A percentile compares a stretch with the other conserved stretches of the same genome.
These are phyloP conservation scores for Chloroclystis v-ata DNA, from an alignment of 2,888 invertebrate species.

Conservation along the genomic window DNA sequence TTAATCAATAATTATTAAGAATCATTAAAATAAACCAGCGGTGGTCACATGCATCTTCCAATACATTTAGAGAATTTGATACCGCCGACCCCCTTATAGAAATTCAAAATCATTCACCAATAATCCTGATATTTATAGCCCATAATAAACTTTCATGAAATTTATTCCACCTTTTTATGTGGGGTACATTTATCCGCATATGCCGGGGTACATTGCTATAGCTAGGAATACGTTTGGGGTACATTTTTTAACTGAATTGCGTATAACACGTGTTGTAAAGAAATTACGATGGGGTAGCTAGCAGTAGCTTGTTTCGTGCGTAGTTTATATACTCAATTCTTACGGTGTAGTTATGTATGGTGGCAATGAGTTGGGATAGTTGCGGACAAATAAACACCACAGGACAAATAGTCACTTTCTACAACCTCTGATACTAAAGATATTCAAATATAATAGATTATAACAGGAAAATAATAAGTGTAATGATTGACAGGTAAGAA, in stretches of 20 bases:
- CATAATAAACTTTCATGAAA: slow-evolving; percentile 26
- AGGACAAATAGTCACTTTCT: too few relatives aligned
- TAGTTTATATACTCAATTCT: slow-evolving; percentile 49
- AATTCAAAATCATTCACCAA: slow-evolving; percentile 9
- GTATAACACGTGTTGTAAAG: slow-evolving; percentile 68
- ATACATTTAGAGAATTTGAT: not conserved
- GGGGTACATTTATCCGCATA: slow-evolving; percentile 8
- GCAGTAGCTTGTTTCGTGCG: slow-evolving; percentile 34
- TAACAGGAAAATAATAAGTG: too few relatives aligned
- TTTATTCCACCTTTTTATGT: slow-evolving; percentile 20
- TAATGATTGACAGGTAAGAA: too few relatives aligned
- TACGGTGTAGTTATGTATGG: slow-evolving; percentile 42
- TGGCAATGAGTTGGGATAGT: slow-evolving; percentile 29
- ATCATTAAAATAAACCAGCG: not conserved
- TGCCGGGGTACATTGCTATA: slow-evolving; percentile 33
- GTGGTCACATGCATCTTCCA: not conserved
- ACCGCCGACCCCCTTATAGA: not conserved
- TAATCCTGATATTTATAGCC: slow-evolving; percentile 31
- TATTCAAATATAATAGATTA: too few relatives aligned
- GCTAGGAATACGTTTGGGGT: slow-evolving; percentile 27
- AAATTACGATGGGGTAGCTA: slow-evolving; percentile 47
- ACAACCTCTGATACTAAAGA: too few relatives aligned
- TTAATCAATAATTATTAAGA: not conserved
- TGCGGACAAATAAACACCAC: slow-evolving; percentile 10
- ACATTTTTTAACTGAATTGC: slow-evolving; percentile 56